Evolutionary conservation across 2,113 vertebrate genomes (phyloP).

Genomic region (Arizona elegans): DNA sequence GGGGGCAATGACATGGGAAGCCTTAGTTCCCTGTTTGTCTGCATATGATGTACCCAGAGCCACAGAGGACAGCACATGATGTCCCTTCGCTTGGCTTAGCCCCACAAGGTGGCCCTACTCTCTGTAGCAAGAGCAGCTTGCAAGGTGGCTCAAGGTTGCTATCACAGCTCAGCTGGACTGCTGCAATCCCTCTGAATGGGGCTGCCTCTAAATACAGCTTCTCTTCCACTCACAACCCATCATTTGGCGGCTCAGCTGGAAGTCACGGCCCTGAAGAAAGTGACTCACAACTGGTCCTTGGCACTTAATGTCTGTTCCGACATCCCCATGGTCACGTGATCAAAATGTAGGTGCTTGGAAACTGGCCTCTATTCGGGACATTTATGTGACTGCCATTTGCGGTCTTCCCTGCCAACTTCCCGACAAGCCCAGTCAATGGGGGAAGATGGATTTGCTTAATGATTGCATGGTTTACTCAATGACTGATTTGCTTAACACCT

Average conservation of each 20-base stretch:
- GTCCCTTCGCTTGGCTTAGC: slow-evolving; percentile 61
- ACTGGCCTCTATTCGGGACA: background rate
- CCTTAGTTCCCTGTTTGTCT: background rate
- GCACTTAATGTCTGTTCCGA: background rate
- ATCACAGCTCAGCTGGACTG: background rate
- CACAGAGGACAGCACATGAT: slow-evolving; percentile 45
- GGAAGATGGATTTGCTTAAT: background rate
- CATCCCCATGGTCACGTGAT: background rate
- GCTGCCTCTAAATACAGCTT: background rate
- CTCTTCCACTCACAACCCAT: background rate
- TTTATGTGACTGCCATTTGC: background rate
- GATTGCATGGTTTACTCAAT: background rate
- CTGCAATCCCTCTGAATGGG: background rate
- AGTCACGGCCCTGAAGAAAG: background rate
- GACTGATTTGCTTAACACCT: background rate
- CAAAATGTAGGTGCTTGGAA: background rate
- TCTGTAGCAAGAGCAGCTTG: background rate
- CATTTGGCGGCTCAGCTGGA: background rate
- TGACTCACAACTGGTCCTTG: background rate
- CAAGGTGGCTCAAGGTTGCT: background rate
- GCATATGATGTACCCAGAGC: too few species aligned
- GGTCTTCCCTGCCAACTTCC: background rate
- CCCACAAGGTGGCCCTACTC: slow-evolving; percentile 58
- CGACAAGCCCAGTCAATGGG: background rate
- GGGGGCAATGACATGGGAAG: background rate